Evolutionary conservation across 1,140 invertebrate species (phyloP).

Genomic region (Sarcophaga peregrina): DNA sequence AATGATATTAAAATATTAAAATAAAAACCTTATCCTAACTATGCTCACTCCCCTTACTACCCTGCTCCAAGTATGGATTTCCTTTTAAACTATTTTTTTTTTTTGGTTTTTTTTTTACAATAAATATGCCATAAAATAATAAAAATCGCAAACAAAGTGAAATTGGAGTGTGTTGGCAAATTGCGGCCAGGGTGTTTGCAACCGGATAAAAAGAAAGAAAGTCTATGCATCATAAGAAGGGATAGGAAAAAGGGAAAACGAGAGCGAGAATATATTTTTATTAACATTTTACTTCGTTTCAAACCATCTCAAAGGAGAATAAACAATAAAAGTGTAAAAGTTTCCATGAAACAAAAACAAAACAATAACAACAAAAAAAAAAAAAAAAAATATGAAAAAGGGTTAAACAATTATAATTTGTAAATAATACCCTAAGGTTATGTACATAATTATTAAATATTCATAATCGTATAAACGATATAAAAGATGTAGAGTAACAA

Average conservation of each 20-base stretch:
- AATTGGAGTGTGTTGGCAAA: not conserved
- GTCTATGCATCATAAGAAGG: not conserved
- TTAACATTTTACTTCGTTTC: not conserved
- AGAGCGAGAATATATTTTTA: not conserved
- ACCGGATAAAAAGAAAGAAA: not conserved
- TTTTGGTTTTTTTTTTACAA: not conserved
- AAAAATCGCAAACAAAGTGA: conserved; percentile 6
- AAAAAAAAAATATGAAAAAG: not conserved
- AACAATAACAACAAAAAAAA: no score
- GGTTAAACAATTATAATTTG: conserved; percentile 25
- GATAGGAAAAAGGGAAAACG: not conserved
- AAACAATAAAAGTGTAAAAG: conserved; percentile 22
- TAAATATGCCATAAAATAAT: conserved; percentile 5
- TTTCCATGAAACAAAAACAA: not conserved
- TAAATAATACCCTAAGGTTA: conserved; percentile 17
- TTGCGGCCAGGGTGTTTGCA: not conserved
- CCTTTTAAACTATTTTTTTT: conserved; percentile 1
- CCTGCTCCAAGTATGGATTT: not conserved
- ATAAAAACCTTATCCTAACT: not conserved
- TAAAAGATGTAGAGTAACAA: not conserved
- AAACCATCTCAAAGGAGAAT: not conserved
- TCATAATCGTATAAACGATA: conserved; percentile 1
- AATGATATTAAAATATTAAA: conserved; percentile 16
- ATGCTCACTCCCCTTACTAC: not conserved
- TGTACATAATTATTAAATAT: conserved; percentile 23